Base-by-base conservation (phyloP, 2,888 invertebrate species). In the Tachina fera region DNA sequence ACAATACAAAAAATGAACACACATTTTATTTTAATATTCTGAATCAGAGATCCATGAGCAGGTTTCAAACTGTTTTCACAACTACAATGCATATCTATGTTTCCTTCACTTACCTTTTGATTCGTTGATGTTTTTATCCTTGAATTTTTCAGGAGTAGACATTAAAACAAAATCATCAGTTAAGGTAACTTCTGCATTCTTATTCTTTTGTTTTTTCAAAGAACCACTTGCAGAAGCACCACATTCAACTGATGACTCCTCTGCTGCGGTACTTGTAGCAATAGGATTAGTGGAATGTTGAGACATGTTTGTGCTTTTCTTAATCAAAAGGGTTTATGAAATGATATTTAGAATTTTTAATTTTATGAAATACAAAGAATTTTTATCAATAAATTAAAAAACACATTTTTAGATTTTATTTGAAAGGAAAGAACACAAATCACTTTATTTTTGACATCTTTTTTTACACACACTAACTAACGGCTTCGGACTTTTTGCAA, bases 101-200 rank as follows among this genome's bases (percentile, higher is more conserved):
- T 43, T 75, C n/a, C 13, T 39, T 11, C 61, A 80, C 86, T 79
- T 49, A 86, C 86, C 86, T 47, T 61, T 83, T 22, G 47, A 49
- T 16, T 79, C 65, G 58, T 70, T 70, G 13, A 77, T 67, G 53
- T 76, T 76, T 71, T 61, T 63, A 60, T 85, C 85, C 74, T 82
- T 78, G n/a, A 85, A 85, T 65, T 85, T 81, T 19, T 85, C 81
- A 31, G 85, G 85, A 1, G 85, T 65, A 1, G 85, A 45, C 84
- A 85, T 74, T 74, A 85, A 68, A 74, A 85, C 85, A 68, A 85
- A 85, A 39, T 85, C 81, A 49, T 81, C 76, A 10, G 79, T 71
- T 70, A 83, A 22, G 13, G 76, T 43, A 14, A 70, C 71, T 31
- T 76, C 86, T 13, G 47, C 39, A 16, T 86, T 39, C 31, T 77